These are phyloP conservation scores for Peromyscus nudipes DNA, from an alignment of 2,797 vertebrate species.

Conservation along the genomic window DNA sequence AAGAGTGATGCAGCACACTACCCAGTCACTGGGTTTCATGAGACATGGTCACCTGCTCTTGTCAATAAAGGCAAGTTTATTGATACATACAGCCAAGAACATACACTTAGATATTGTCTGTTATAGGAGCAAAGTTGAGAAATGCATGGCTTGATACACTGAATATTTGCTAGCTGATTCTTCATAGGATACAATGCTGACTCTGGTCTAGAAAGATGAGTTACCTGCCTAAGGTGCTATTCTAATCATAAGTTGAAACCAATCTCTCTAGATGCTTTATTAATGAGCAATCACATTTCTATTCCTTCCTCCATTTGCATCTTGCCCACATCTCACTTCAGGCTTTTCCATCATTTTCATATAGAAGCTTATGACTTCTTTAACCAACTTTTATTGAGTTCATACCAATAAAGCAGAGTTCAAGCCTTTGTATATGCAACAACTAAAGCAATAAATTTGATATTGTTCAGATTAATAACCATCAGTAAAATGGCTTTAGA, in stretches of 20 bases:
- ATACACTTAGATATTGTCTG: conserved; percentile 25
- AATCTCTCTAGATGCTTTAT: conserved; percentile 23
- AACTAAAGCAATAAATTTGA: background rate
- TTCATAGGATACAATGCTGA: background rate
- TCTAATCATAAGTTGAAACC: conserved; percentile 35
- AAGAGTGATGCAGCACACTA: background rate
- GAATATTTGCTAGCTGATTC: background rate
- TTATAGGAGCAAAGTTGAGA: background rate
- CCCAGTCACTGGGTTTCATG: background rate
- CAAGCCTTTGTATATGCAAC: background rate
- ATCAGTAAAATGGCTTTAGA: conserved; percentile 33
- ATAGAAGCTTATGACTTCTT: conserved; percentile 4
- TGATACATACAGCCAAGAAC: background rate
- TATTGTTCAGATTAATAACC: conserved; percentile 5
- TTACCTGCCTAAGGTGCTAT: background rate
- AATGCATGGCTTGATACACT: background rate
- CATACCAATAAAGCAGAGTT: background rate
- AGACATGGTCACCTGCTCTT: background rate
- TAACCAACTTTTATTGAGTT: background rate
- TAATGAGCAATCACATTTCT: background rate
- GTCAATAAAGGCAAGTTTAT: conserved; percentile 44
- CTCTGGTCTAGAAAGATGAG: conserved; percentile 24
- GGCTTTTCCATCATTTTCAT: conserved; percentile 13
- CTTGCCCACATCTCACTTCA: conserved; percentile 28
- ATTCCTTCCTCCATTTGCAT: background rate